These are phyloP conservation scores for Sinocyclocheilus maitianheensis DNA, from an alignment of 2,113 vertebrate genomes.

Conservation along the genomic window DNA sequence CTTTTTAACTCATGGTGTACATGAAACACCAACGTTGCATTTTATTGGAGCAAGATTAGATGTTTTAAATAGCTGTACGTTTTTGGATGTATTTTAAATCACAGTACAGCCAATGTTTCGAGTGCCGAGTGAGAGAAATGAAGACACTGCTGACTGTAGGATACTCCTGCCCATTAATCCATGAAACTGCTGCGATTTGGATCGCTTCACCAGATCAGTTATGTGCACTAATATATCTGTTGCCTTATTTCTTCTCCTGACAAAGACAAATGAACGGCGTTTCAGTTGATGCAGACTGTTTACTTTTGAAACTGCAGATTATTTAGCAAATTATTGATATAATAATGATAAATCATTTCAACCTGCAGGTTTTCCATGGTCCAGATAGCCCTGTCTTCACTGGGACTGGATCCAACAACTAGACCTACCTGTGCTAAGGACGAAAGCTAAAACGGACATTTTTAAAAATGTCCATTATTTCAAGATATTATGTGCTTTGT, in stretches of 20 bases:
- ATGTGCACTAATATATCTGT: conserved; percentile 60
- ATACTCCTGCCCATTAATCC: conserved; percentile 72
- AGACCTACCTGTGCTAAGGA: conserved; percentile 60
- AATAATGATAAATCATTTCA: neutral
- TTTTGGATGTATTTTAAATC: neutral
- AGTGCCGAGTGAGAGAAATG: neutral
- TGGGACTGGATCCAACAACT: conserved; percentile 53
- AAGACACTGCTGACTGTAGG: neutral
- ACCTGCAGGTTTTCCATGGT: conserved; percentile 71
- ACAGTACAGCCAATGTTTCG: too few relatives aligned
- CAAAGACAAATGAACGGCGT: neutral
- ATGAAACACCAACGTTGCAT: too few relatives aligned
- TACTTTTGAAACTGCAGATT: neutral
- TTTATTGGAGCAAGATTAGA: too few relatives aligned
- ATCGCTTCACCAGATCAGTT: conserved; percentile 65
- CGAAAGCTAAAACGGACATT: conserved; percentile 61
- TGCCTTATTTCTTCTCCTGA: conserved; percentile 62
- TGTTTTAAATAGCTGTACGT: too few relatives aligned
- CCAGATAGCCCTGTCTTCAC: conserved; percentile 62
- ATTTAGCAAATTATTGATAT: neutral
- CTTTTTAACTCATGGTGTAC: neutral
- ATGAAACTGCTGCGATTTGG: conserved; percentile 64
- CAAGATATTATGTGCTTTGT: neutral
- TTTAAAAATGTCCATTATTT: conserved; percentile 68
- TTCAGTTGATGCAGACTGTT: too few relatives aligned